phyloP scores from a whole-genome alignment of 1,140 invertebrate genomes.

The Platyscapa corneri region DNA sequence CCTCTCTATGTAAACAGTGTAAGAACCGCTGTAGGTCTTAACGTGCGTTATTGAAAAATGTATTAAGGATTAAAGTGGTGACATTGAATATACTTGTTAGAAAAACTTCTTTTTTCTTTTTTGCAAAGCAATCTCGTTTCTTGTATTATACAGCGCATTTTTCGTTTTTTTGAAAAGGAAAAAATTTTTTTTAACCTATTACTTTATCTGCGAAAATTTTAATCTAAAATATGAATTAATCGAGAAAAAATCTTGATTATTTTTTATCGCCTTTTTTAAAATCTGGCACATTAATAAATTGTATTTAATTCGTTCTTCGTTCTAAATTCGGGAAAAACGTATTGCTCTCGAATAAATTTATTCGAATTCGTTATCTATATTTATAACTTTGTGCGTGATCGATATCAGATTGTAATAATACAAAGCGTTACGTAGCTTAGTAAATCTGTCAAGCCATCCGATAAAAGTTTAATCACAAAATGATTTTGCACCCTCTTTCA shows the following conservation, averaged over 20 bases:
- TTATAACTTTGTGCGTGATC: too few species aligned
- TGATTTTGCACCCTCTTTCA: background rate
- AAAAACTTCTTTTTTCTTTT: background rate
- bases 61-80: slow-evolving; percentile 4
- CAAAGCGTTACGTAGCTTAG: background rate
- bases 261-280: too few species aligned
- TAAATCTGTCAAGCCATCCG: too few species aligned
- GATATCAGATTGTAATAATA: background rate
- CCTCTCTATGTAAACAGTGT: background rate
- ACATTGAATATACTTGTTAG: slow-evolving; percentile 13
- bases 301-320: too few species aligned
- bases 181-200: background rate
- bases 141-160: background rate
- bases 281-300: too few species aligned
- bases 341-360: too few species aligned
- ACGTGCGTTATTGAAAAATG: background rate
- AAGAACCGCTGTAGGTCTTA: background rate
- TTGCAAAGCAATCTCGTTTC: background rate
- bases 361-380: too few species aligned
- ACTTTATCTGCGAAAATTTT: background rate
- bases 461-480: slow-evolving; percentile 1
- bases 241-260: too few species aligned
- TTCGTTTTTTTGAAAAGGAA: background rate
- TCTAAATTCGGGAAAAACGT: too few species aligned
- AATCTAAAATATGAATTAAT: background rate